Percentiles rank a stretch among this genome's conserved stretches.
Evolutionary conservation across 2,113 vertebrate species (phyloP).

Genomic region (Oenanthe oenanthe): DNA sequence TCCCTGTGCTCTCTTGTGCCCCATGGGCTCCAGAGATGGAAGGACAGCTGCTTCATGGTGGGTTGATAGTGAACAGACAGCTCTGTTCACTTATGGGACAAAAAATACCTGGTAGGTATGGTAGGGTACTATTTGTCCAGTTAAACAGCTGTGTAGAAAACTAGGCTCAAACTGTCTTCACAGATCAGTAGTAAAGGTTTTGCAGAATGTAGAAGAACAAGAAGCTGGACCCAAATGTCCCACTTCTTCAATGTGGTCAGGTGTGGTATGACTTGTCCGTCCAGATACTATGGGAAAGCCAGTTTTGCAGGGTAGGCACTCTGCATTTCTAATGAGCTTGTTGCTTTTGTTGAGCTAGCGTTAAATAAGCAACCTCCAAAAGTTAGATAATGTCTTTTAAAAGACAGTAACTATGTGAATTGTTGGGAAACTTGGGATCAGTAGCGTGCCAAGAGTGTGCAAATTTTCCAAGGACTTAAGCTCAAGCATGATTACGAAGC

Average conservation of each 20-base stretch:
- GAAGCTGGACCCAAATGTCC: background rate
- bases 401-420: background rate
- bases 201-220: background rate
- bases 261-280: background rate
- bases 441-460: background rate
- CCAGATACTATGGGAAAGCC: background rate
- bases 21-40: background rate
- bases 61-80: background rate
- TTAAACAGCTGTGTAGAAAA: background rate
- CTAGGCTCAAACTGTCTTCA: background rate
- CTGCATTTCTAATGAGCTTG: background rate
- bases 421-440: slow-evolving; percentile 22
- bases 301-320: background rate
- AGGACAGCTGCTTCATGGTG: background rate
- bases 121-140: background rate
- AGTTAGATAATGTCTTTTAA: background rate
- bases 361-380: slow-evolving; percentile 18
- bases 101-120: background rate
- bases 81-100: background rate
- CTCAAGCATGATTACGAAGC: background rate
- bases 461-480: slow-evolving; percentile 38
- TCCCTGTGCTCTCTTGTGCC: background rate
- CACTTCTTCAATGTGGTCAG: background rate
- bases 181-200: background rate
- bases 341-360: background rate